Base-by-base conservation (phyloP, 2,888 invertebrate species). In the Aromia moschata region DNA sequence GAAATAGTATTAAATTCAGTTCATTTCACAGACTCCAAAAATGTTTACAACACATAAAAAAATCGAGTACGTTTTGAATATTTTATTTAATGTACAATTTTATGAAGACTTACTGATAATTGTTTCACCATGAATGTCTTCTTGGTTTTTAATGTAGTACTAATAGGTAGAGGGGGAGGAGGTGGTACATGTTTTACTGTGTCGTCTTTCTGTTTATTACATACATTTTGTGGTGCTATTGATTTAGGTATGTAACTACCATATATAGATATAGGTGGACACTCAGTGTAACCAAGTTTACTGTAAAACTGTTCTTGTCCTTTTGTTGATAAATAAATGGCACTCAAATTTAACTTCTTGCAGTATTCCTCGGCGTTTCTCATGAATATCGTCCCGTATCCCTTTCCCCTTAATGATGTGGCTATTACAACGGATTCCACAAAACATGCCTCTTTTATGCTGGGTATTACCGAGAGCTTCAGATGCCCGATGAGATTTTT, bases 371-470 rank as follows among this genome's bases (percentile, higher is more conserved):
- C 93, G 4, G 88, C 86, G 75, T 87, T 85, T 58, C 81, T 84
- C 89, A 94, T 89, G 33, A 94, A 82, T 73, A 86, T 84, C 70
- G 89, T 89, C 14, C 94, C 94, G 64, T 91, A 84, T 68, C 91
- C 93, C 79, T 87, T 86, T 9, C 92, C 91, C 67, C 94, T 84
- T 72, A 87, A 84, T 12, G 81, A 80, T 78, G 86, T 87, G 67
- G 86, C 85, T 73, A 94, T 92, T 11, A 94, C 89, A 67, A 94
- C 93, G 36, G 92, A 89, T 83, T 93, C 92, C 54, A 94, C 83
- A 75, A 92, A 91, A 79, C 92, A 92, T 64, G 89, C 88, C 62
- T 88, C 84, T 62, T 83, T 84, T 70, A 89, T 85, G 70, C 86
- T 85, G 1, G 90, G 89, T 74, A 93, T 88, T 46, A 86, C 80